Base-by-base conservation (phyloP, 2,888 invertebrate genomes). In the Sclerodermus sp. region DNA sequence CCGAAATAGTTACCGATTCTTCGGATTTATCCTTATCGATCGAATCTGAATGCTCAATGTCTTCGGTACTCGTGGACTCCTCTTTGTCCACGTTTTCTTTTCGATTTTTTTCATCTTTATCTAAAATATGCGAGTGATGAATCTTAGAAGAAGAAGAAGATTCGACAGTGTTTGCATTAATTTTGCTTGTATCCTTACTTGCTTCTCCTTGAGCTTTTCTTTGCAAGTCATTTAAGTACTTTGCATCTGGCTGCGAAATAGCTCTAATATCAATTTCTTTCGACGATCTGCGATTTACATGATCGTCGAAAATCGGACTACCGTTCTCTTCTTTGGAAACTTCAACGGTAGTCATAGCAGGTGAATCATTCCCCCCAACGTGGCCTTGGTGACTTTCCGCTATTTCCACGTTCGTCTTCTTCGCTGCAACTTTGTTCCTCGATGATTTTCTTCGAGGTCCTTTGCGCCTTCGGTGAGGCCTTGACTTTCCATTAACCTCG, bases 211-310 rank as follows among this genome's bases (percentile, higher is more conserved):
- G 23, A 43, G 42, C 15, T 32, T 18, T 31, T 57, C 47, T 4
- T 12, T 45, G 40, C 13, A 47, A 53, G 36, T 40, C 47, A 13
- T 58, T 62, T 5, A 32, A 45, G 13, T 58, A 53, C 13, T 51
- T 58, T 1, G 40, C 49, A 8, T 53, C 50, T n/a, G n/a, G n/a
- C n/a, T n/a, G n/a, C n/a, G n/a, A n/a, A n/a, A n/a, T n/a, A n/a
- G n/a, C n/a, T n/a, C n/a, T n/a, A n/a, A n/a, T n/a, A n/a, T n/a
- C 65, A 3, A 65, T 18, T 12, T 62, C 66, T 18, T 68, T 64
- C 1, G 60, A 58, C 4, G 62, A 61, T 15, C 30, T 48, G 58
- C 0, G 60, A 59, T 15, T n/a, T 64, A 30, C 65, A 1, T 51
- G 40, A 2, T 66, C 65, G 1, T 58, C 49, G 47, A 62, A 59